These are phyloP conservation scores for Adelphocoris suturalis DNA, from an alignment of 2,888 invertebrate genomes.

Conservation along the genomic window DNA sequence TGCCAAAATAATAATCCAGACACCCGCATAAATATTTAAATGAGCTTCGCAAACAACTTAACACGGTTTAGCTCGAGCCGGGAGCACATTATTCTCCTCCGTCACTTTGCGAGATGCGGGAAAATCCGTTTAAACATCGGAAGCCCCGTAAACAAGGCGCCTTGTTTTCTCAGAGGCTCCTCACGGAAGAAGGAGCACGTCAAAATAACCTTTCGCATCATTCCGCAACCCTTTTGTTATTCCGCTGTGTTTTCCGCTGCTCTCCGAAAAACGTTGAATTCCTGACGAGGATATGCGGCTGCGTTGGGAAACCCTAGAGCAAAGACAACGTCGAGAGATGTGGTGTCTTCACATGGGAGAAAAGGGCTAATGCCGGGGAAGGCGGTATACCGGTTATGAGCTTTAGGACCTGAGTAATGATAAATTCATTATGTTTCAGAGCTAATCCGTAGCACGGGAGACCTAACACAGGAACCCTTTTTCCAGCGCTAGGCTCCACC, in stretches of 20 bases:
- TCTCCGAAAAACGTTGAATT: background rate
- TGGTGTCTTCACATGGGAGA: constrained; percentile 40
- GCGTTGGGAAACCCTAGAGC: background rate
- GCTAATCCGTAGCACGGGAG: constrained; percentile 64
- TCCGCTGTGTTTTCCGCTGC: background rate
- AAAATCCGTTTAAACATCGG: constrained; percentile 28
- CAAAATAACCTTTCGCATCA: constrained; percentile 38
- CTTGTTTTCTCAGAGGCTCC: background rate
- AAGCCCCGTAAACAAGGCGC: constrained; percentile 36
- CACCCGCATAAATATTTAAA: background rate
- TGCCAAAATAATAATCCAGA: background rate
- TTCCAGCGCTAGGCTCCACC: constrained; percentile 50
- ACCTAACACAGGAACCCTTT: constrained; percentile 71
- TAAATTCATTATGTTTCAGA: constrained; percentile 70
- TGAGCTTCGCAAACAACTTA: constrained; percentile 35
- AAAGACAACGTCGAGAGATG: background rate
- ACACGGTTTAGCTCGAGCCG: constrained; percentile 5
- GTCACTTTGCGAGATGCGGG: constrained; percentile 22
- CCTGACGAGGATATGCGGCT: constrained; percentile 2
- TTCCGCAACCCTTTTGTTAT: constrained; percentile 28
- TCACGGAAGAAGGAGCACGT: constrained; percentile 32
- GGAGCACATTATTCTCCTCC: constrained; percentile 18
- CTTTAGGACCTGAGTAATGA: constrained; percentile 69
- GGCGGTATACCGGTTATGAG: constrained; percentile 58
- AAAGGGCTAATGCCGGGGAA: background rate